Conservation (phyloP, 2,888 invertebrate species). For the Drosophila limbata region DNA sequence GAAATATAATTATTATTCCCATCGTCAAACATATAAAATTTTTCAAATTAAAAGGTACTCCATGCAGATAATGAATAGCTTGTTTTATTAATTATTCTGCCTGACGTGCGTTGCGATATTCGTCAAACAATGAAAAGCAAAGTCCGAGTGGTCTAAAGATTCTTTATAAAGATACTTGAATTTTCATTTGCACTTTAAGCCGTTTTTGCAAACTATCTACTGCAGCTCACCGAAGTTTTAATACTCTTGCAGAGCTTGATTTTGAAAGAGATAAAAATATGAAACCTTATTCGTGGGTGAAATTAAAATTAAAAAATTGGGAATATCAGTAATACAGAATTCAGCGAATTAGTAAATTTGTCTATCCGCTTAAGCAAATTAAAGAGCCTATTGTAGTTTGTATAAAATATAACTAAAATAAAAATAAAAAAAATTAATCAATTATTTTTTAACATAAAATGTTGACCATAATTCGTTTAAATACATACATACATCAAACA, state of each 20-base stretch:
- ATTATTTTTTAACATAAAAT: too few species aligned
- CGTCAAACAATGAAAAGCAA: constrained; percentile 24
- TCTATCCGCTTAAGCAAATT: too few species aligned
- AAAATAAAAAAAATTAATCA: too few species aligned
- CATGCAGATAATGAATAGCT: constrained; percentile 4
- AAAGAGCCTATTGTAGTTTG: too few species aligned
- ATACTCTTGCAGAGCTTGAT: neutral
- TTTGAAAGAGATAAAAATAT: too few species aligned
- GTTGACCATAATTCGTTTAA: too few species aligned
- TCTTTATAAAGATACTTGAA: constrained; percentile 11
- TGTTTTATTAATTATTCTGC: constrained; percentile 4
- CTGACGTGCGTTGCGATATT: constrained; percentile 11
- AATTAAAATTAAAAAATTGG: too few species aligned
- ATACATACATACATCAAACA: too few species aligned
- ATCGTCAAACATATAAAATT: neutral
- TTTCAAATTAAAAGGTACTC: neutral
- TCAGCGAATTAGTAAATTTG: too few species aligned
- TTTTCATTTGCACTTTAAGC: constrained; percentile 18
- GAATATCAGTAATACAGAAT: too few species aligned
- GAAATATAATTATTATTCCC: neutral
- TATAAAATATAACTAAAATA: too few species aligned
- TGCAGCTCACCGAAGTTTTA: neutral
- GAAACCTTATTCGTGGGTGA: too few species aligned
- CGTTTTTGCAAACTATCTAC: neutral
- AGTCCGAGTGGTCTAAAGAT: constrained; percentile 31